Conservation (phyloP, 2,797 vertebrate species). For the Chaunax sp. region DNA sequence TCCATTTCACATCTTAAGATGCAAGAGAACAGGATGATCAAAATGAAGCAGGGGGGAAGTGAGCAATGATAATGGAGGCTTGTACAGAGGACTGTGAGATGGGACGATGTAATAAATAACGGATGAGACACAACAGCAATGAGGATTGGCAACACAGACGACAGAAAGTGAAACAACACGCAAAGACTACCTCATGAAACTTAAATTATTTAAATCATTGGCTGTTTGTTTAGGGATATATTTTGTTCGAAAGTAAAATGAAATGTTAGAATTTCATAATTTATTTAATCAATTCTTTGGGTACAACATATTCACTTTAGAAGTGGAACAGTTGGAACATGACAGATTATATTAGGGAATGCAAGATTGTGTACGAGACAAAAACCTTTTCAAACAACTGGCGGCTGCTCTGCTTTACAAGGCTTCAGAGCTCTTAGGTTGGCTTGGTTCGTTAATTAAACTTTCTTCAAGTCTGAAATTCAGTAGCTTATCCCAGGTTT, state of each 20-base stretch:
- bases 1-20: constrained; percentile 42
- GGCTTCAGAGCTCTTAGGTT: constrained; percentile 2
- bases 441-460: constrained; percentile 23
- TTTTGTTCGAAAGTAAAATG: not conserved
- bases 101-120: not conserved
- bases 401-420: not conserved
- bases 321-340: no score
- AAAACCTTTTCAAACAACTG: not conserved
- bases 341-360: no score
- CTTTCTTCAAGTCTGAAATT: constrained; percentile 28
- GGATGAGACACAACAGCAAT: not conserved
- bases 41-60: constrained; percentile 13
- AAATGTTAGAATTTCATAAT: no score
- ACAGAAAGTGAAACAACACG: not conserved
- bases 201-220: not conserved
- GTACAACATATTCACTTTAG: no score
- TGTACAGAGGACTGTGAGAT: constrained; percentile 14
- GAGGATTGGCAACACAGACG: not conserved
- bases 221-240: not conserved
- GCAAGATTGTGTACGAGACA: not conserved
- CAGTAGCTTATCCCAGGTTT: not conserved
- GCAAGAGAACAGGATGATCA: not conserved
- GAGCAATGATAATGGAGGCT: constrained; percentile 16
- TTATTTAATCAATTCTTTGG: no score
- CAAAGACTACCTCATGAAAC: not conserved